Percentiles rank a stretch among this genome's conserved stretches.
Conservation (phyloP, 2,888 invertebrate genomes). For the Dicranocentrus wangi region DNA sequence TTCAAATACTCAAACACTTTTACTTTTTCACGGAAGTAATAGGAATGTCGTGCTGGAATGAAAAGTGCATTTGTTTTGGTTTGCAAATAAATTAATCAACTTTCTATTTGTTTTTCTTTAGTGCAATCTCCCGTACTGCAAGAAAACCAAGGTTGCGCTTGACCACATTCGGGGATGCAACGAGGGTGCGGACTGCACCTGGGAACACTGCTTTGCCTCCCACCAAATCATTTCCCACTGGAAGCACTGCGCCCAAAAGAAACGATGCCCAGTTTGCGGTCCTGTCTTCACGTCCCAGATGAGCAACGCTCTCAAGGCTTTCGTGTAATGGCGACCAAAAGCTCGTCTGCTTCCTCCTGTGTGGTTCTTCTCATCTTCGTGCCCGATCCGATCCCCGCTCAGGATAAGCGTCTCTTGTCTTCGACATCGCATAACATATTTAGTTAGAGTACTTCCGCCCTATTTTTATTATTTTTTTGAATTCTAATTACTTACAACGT, state of each 20-base stretch:
- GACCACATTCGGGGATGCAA: constrained; percentile 37
- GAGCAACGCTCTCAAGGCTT: constrained; percentile 42
- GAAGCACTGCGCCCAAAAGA: constrained; percentile 58
- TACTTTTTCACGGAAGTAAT: neutral
- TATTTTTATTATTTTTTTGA: too few species aligned
- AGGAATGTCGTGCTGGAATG: too few species aligned
- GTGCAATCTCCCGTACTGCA: constrained; percentile 54
- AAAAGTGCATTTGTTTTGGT: neutral
- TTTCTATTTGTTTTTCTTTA: constrained; percentile 33
- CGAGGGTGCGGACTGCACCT: constrained; percentile 28
- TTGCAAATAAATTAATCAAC: constrained; percentile 5
- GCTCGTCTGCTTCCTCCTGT: too few species aligned
- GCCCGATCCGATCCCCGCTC: too few species aligned
- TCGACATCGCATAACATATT: too few species aligned
- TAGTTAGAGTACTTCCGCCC: too few species aligned
- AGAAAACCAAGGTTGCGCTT: constrained; percentile 40
- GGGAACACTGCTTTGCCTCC: constrained; percentile 38
- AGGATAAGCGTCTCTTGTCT: too few species aligned
- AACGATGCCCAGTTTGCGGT: constrained; percentile 50
- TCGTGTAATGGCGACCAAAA: too few species aligned
- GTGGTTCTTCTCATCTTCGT: too few species aligned
- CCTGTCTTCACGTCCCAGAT: constrained; percentile 54
- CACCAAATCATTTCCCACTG: constrained; percentile 53
- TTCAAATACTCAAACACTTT: neutral
- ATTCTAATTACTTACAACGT: too few species aligned